Percentiles rank a stretch among this genome's conserved stretches.
phyloP scores from a whole-genome alignment of 2,113 vertebrate species.

The Semicossyphus pulcher region DNA sequence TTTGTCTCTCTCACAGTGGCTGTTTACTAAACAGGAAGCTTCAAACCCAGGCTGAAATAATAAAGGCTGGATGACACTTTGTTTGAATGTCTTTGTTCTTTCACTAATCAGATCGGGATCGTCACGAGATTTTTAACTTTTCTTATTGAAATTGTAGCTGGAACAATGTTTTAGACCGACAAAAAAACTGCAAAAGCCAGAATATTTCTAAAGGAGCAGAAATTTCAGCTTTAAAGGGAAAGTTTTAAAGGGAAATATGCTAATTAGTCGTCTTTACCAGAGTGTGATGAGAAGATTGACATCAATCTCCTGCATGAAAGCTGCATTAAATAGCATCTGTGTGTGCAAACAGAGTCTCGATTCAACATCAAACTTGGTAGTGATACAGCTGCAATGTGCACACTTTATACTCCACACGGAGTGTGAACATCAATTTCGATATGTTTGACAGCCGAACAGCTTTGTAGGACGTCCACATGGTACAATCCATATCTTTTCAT shows the following conservation, averaged over 20 bases:
- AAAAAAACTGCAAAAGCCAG: not conserved
- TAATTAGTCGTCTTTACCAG: not conserved
- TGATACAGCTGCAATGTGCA: not conserved
- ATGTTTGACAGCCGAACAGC: not conserved
- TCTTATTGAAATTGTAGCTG: not conserved
- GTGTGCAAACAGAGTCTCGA: too few species aligned
- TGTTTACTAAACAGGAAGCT: conserved; percentile 62
- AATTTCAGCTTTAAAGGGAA: too few species aligned
- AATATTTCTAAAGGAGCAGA: not conserved
- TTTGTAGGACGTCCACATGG: not conserved
- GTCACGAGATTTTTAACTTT: not conserved
- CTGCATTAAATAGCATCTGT: too few species aligned
- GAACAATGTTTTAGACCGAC: too few species aligned
- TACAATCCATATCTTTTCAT: conserved; percentile 32
- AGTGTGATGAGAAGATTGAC: not conserved
- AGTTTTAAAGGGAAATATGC: too few species aligned
- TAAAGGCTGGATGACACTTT: conserved; percentile 4
- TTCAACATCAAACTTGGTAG: too few species aligned
- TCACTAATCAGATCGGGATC: not conserved
- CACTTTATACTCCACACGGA: not conserved
- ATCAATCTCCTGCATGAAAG: not conserved
- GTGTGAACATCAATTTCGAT: not conserved
- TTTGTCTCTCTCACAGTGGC: conserved; percentile 15
- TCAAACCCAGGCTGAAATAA: conserved; percentile 26
- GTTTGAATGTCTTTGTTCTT: not conserved